Percentiles rank a stretch among this genome's conserved stretches.
Conservation (phyloP, 2,888 invertebrate species). For the Halocaridina rubra region DNA sequence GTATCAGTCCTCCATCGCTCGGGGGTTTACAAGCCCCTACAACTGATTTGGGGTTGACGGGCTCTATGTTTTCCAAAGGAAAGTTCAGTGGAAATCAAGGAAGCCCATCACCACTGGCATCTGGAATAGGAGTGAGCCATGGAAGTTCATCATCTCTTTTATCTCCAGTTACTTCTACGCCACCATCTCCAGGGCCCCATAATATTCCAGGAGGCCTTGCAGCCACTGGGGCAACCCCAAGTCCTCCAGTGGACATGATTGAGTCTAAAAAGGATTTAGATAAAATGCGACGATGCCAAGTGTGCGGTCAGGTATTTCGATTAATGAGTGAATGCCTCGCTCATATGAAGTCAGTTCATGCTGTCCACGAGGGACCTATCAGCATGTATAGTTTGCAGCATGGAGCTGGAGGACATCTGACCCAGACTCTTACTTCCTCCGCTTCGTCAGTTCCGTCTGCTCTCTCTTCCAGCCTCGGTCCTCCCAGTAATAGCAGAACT, state of each 20-base stretch:
- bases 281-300: constrained; percentile 62
- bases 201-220: constrained; percentile 40
- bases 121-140: constrained; percentile 47
- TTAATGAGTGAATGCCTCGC: constrained; percentile 63
- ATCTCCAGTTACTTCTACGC: constrained; percentile 58
- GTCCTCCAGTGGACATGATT: constrained; percentile 59
- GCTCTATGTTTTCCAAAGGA: constrained; percentile 63
- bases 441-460: constrained; percentile 48
- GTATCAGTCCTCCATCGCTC: constrained; percentile 58
- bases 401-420: constrained; percentile 50
- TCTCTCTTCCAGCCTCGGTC: constrained; percentile 41
- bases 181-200: constrained; percentile 61
- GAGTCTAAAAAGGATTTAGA: constrained; percentile 63
- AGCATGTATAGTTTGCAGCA: constrained; percentile 62
- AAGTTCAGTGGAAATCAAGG: constrained; percentile 48
- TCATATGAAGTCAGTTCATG: constrained; percentile 63
- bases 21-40: constrained; percentile 62
- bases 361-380: constrained; percentile 61
- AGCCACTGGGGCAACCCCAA: constrained; percentile 59
- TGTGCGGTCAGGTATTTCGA: constrained; percentile 63
- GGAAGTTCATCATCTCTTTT: constrained; percentile 52
- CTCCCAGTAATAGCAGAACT: constrained; percentile 44
- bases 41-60: constrained; percentile 61
- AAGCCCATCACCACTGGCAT: constrained; percentile 52
- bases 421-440: constrained; percentile 53